Base-by-base conservation (phyloP, 2,797 vertebrate species). In the Crenichthys baileyi region DNA sequence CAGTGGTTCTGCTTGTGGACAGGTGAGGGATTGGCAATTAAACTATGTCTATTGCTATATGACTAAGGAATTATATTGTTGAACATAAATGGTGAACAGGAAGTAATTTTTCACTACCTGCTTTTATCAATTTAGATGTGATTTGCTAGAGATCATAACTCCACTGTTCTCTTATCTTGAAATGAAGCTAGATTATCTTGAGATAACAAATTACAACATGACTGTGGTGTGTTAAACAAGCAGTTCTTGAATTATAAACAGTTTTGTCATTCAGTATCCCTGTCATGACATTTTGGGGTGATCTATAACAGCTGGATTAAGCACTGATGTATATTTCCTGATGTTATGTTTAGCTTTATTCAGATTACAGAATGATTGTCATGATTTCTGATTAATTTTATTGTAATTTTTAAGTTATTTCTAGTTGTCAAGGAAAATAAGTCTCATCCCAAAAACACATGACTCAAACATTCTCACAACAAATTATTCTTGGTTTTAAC, bases 1-100 rank as follows among this genome's bases (percentile, higher is more conserved):
- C 96, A 79, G 81, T 96, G 68, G 93, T 96, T 87, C 89, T 97
- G 58, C 91, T 97, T 22, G 90, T 97, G 0, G 96, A 97, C 85
- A 95, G 96, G 81, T 95, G 85, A 78, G 79, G 48, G 24, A 55
- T 2, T 41, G 31, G 74, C 7, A 15, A 72, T 72, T 75, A 56
- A 74, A 9, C 1, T 18, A 16, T 29, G 75, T 51, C 26, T 46
- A 56, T 4, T 31, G 20, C 75, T 3, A 44, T 18, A 44, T 18
- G 7, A 24, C 16, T 61, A 15, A 39, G 18, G 15, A 56, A 31
- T 56, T 50, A 63, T 0, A 22, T 39, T 79, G 53, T 7, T 7
- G 18, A 44, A 18, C 22, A 51, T 31, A 46, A 75, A 50, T 44
- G 0, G 3, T 46, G 2, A 24, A 63, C 1, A 58, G 12, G 16